Evolutionary conservation across 2,888 invertebrate species (phyloP).

Genomic region (Caenorhabditis doughertyi): DNA sequence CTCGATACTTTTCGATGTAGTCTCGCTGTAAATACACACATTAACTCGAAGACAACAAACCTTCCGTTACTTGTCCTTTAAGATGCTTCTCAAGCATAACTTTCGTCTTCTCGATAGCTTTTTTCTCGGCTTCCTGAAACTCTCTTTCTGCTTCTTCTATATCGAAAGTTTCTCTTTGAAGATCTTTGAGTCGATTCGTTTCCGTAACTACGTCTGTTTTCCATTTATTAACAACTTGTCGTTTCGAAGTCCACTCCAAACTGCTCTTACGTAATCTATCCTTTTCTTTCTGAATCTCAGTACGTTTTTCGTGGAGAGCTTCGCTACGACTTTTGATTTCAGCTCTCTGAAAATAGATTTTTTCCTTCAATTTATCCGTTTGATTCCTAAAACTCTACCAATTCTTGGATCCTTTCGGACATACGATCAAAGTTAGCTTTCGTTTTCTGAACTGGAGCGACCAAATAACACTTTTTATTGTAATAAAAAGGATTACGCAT

Average conservation of each 20-base stretch:
- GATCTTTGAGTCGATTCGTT: not conserved
- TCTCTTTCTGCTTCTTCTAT: constrained; percentile 52
- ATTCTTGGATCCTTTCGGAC: not conserved
- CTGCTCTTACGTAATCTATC: not conserved
- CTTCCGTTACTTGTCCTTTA: not conserved
- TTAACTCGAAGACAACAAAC: not conserved
- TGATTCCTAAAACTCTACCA: not conserved
- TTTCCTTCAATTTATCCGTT: not conserved
- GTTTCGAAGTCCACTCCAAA: not conserved
- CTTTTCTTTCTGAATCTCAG: constrained; percentile 13
- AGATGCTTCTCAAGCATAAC: not conserved
- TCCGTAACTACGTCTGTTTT: not conserved
- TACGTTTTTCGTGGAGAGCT: not conserved
- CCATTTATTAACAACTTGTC: constrained; percentile 21
- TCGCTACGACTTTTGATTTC: not conserved
- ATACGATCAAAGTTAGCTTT: not conserved
- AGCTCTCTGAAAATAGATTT: not conserved
- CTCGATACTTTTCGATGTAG: not conserved
- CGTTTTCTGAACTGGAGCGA: not conserved
- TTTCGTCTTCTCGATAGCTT: constrained; percentile 1
- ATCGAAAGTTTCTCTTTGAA: constrained; percentile 37
- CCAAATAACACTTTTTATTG: not conserved
- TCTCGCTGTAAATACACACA: constrained; percentile 15
- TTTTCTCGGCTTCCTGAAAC: constrained; percentile 29
- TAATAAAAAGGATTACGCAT: constrained; percentile 6